Conservation (phyloP, 2,797 vertebrate species). For the Australoheros facetus region DNA sequence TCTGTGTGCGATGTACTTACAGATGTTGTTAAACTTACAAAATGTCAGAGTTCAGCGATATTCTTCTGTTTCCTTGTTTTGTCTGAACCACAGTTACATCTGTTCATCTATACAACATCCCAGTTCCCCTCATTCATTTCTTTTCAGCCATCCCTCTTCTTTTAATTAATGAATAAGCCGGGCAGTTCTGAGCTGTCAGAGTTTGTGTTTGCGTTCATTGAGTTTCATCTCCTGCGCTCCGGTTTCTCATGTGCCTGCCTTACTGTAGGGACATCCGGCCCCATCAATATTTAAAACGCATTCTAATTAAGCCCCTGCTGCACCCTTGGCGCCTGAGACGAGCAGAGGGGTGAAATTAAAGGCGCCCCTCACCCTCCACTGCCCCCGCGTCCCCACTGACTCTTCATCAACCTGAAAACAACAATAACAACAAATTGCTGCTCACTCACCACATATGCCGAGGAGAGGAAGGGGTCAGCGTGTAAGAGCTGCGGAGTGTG, state of each 20-base stretch:
- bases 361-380: conserved; percentile 35
- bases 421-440: conserved; percentile 48
- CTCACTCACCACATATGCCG: conserved; percentile 18
- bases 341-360: conserved; percentile 62
- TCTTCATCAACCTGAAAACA: conserved; percentile 55
- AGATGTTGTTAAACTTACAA: not conserved
- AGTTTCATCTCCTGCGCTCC: conserved; percentile 63
- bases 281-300: conserved; percentile 77
- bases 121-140: conserved; percentile 11
- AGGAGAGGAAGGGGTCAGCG: not conserved
- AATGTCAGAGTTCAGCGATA: not conserved
- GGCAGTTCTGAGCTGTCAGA: conserved; percentile 61
- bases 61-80: not conserved
- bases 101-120: not conserved
- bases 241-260: conserved; percentile 54
- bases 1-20: not conserved
- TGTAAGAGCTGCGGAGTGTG: not conserved
- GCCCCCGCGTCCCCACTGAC: conserved; percentile 31
- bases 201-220: conserved; percentile 62
- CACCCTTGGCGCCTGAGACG: conserved; percentile 40
- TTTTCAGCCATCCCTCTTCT: conserved; percentile 43
- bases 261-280: conserved; percentile 63
- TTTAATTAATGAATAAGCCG: conserved; percentile 72
- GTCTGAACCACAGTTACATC: not conserved
- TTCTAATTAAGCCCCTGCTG: conserved; percentile 71